A percentile compares a stretch with the other conserved stretches of the same genome.
Conservation (phyloP, 2,888 invertebrate species). For the Polydesmus complanatus region DNA sequence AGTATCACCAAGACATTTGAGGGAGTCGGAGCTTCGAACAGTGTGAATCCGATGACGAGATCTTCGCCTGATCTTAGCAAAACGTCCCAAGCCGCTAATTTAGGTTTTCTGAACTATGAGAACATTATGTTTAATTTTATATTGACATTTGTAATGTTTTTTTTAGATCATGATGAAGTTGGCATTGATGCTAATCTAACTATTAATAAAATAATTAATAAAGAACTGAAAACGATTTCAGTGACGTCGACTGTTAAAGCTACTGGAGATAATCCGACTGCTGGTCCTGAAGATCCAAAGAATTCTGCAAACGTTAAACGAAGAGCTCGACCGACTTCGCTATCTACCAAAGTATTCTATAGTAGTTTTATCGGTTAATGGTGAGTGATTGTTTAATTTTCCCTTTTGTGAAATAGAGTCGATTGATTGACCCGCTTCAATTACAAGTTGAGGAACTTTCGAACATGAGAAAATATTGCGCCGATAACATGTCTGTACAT, state of each 20-base stretch:
- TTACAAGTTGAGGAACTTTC: constrained; percentile 12
- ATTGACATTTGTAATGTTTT: no score
- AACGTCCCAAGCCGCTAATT: not conserved
- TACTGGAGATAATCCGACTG: no score
- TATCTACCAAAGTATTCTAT: not conserved
- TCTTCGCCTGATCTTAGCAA: no score
- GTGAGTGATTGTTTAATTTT: not conserved
- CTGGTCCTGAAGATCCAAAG: not conserved
- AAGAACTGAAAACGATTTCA: not conserved
- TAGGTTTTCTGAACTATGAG: not conserved
- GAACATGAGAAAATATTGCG: constrained; percentile 15
- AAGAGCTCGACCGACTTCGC: not conserved
- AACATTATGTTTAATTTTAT: no score
- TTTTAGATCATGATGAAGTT: not conserved
- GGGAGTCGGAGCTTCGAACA: not conserved
- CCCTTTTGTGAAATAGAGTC: not conserved
- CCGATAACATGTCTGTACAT: constrained; percentile 17
- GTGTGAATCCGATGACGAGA: not conserved
- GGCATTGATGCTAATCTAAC: not conserved
- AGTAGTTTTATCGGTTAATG: not conserved
- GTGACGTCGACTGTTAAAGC: no score
- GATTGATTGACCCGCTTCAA: constrained; percentile 3
- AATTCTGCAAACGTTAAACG: not conserved
- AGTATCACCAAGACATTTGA: constrained; percentile 7
- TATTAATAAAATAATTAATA: not conserved